Conservation (phyloP, 2,797 vertebrate species). For the Atherinosoma microstoma region DNA sequence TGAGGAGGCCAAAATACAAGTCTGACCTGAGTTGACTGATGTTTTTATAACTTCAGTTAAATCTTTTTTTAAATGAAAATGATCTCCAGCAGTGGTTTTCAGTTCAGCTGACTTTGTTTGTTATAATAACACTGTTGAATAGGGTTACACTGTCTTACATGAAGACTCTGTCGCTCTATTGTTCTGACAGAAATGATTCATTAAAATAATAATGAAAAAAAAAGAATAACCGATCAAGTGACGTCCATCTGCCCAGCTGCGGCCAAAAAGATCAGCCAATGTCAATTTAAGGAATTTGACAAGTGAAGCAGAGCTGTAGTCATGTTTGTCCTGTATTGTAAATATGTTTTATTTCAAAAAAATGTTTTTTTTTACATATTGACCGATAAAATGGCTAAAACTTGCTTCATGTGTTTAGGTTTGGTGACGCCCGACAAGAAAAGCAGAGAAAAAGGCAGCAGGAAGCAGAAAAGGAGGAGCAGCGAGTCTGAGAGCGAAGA, state of each 20-base stretch:
- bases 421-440: slow-evolving; percentile 59
- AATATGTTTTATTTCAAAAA: too few species aligned
- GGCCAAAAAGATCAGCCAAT: background rate
- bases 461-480: slow-evolving; percentile 65
- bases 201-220: background rate
- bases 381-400: background rate
- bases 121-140: background rate
- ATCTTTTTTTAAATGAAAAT: background rate
- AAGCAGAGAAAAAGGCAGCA: slow-evolving; percentile 45
- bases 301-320: background rate
- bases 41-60: background rate
- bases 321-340: background rate
- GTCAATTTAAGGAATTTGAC: background rate
- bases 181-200: background rate
- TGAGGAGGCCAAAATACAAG: background rate
- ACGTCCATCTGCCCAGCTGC: background rate
- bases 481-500: slow-evolving; percentile 39
- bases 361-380: too few species aligned
- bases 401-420: slow-evolving; percentile 42
- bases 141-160: background rate
- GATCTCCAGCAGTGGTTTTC: background rate
- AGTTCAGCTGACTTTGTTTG: background rate
- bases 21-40: background rate
- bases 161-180: background rate
- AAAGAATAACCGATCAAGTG: background rate